These are phyloP conservation scores for Drosophila tsacasi DNA, from an alignment of 1,140 invertebrate genomes.

Conservation along the genomic window DNA sequence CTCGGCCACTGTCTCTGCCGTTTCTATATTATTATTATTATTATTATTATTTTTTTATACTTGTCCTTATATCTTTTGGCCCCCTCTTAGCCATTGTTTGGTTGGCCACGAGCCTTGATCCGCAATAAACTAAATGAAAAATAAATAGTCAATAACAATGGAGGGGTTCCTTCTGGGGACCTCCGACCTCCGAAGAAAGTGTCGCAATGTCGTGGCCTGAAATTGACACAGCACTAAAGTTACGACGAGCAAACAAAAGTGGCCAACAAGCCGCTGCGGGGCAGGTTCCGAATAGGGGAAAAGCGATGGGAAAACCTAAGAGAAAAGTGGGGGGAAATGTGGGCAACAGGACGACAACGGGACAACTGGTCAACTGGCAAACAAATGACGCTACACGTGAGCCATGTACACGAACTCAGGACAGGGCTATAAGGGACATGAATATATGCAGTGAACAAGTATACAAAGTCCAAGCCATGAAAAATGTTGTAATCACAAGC, in stretches of 20 bases:
- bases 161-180: conserved; percentile 12
- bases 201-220: conserved; percentile 53
- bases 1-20: not conserved
- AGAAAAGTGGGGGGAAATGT: not conserved
- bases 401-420: conserved; percentile 30
- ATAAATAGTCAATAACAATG: conserved; percentile 65
- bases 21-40: not conserved
- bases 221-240: conserved; percentile 62
- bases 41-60: not conserved
- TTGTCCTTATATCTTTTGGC: not conserved
- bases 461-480: conserved; percentile 52
- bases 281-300: not conserved
- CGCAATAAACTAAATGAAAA: conserved; percentile 79
- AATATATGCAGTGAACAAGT: conserved; percentile 42
- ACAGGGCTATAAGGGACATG: conserved; percentile 7
- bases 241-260: conserved; percentile 52
- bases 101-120: conserved; percentile 54
- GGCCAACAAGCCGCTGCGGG: conserved; percentile 33
- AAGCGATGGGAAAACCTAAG: not conserved
- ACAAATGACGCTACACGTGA: conserved; percentile 41
- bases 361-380: conserved; percentile 54
- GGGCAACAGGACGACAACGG: conserved; percentile 22
- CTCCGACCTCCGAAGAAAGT: conserved; percentile 19
- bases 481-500: conserved; percentile 73
- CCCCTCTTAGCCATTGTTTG: conserved; percentile 14